Base-by-base conservation (phyloP, 2,113 vertebrate species). In the Hyla sarda region DNA sequence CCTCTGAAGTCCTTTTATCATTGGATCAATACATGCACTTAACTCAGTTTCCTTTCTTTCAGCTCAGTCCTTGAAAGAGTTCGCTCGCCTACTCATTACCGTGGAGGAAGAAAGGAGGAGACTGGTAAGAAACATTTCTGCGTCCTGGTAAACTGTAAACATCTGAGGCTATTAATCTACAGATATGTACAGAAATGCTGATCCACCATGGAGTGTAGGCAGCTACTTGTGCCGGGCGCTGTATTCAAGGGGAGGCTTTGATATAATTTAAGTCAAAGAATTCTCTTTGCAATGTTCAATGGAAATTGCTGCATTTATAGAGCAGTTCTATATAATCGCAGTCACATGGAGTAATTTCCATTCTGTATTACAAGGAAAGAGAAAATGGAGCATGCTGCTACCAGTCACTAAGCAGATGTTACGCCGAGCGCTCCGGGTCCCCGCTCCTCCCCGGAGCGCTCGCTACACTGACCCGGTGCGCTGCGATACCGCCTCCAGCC, bases 51-150 rank as follows among this genome's bases (percentile, higher is more conserved):
- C 23, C 89, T 93, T 91, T 84, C 83, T 0, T 94, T 87, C 91
- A 99, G 97, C 97, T 76, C 97, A 98, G 88, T 99, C 97, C 12
- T 93, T 99, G 90, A 99, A 99, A 91, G 97, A 99, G 89, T 99
- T 99, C 91, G 96, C 97, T 84, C 95, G 98, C 84, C 95, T 99
- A 56, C 90, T 99, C 60, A 97, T 94, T 90, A 97, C 97, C 0
- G 96, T 99, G 72, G 97, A 99, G 92, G 98, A 99, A 85, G 97
- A 99, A 89, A 95, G 98, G 86, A 94, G 96, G 77, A 95, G 97
- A 84, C 89, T 99, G 95, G 98, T 99, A 93, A 96, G 97, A 92
- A 45, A 21, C 28, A 5, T 73, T 77, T 77, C 11, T 77, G 45
- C 74, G 21, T 52, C 23, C 16, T 28, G 21, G 16, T 54, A 19